A percentile compares a stretch with the other conserved stretches of the same genome.
Evolutionary conservation across 2,113 vertebrate genomes (phyloP).

Genomic region (Bombycilla garrulus): DNA sequence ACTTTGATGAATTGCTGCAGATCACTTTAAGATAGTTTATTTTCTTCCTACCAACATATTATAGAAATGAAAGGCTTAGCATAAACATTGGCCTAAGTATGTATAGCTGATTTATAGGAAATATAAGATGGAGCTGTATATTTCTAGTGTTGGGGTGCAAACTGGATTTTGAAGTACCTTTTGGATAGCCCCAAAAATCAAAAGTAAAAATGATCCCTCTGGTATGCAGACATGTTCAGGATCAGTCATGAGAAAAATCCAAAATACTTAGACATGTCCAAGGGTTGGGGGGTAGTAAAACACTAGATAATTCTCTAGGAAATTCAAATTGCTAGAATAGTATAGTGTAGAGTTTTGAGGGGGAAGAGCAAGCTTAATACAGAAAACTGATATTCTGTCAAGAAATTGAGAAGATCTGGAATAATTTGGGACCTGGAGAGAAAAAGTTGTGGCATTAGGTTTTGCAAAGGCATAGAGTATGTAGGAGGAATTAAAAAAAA

Average conservation of each 20-base stretch:
- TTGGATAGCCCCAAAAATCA: background rate
- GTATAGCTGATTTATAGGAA: background rate
- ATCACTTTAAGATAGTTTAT: background rate
- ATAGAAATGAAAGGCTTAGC: background rate
- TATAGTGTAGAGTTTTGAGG: background rate
- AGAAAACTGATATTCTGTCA: background rate
- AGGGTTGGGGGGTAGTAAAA: accelerated
- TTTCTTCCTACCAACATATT: background rate
- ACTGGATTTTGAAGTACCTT: background rate
- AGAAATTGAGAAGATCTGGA: background rate
- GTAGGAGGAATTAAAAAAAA: background rate
- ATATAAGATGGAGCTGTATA: background rate
- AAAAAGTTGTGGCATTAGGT: background rate
- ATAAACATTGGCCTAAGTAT: background rate
- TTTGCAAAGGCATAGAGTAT: background rate
- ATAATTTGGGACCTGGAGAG: background rate
- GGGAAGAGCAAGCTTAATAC: background rate
- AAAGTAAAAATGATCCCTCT: background rate
- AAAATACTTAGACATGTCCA: background rate
- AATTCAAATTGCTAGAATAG: background rate
- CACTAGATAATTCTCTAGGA: background rate
- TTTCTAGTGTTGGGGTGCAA: background rate
- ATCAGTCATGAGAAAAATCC: background rate
- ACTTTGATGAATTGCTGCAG: background rate
- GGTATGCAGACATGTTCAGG: background rate